Conservation (phyloP, 2,888 invertebrate species). For the Cartodere bifasciata region DNA sequence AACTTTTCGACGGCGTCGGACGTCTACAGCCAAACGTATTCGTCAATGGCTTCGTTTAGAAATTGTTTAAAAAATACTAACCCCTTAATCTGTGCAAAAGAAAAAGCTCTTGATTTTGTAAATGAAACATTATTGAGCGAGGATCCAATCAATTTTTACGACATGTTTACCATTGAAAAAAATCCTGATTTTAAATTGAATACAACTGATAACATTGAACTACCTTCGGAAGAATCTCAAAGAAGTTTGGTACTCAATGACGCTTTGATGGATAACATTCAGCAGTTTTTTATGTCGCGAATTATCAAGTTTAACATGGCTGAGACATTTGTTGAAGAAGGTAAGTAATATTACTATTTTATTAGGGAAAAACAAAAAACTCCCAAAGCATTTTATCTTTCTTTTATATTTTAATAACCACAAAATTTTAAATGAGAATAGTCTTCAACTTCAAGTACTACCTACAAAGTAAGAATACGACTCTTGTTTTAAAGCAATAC, state of each 20-base stretch:
- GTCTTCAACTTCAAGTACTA: too few relatives aligned
- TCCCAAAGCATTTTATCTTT: too few relatives aligned
- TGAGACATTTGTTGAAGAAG: slow-evolving; percentile 25
- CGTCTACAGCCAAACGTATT: too few relatives aligned
- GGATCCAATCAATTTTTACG: slow-evolving; percentile 26
- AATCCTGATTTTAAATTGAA: slow-evolving; percentile 29
- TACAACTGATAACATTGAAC: slow-evolving; percentile 34
- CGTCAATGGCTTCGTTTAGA: slow-evolving; percentile 20
- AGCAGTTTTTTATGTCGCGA: slow-evolving; percentile 34
- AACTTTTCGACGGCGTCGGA: too few relatives aligned
- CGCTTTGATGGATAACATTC: slow-evolving; percentile 30
- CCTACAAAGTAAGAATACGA: too few relatives aligned
- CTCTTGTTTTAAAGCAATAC: too few relatives aligned
- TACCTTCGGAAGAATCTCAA: slow-evolving; percentile 41
- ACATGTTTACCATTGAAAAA: slow-evolving; percentile 28
- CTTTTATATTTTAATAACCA: too few relatives aligned
- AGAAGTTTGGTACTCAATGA: slow-evolving; percentile 38
- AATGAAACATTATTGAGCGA: slow-evolving; percentile 33
- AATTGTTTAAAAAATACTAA: slow-evolving; percentile 29
- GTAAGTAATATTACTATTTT: too few relatives aligned
- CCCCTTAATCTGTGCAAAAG: slow-evolving; percentile 34
- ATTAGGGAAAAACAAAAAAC: too few relatives aligned
- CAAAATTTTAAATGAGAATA: too few relatives aligned
- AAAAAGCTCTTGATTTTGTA: slow-evolving; percentile 30
- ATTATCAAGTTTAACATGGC: slow-evolving; percentile 33